Evolutionary conservation across 2,888 invertebrate genomes (phyloP).

Genomic region (Drosophila pseudotalamancana): DNA sequence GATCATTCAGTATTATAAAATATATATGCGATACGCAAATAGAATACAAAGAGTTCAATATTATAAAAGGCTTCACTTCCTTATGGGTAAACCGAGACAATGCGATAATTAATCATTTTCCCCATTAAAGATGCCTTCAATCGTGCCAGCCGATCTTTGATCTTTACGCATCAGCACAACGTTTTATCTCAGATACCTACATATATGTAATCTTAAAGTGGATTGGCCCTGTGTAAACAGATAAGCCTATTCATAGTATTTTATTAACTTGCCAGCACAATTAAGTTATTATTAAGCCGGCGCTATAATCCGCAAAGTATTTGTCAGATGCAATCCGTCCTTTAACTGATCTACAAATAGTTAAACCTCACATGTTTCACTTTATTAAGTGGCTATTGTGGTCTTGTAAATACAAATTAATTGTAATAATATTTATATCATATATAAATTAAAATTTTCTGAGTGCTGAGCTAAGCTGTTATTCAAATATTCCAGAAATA

Average conservation of each 20-base stretch:
- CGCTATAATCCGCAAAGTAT: conserved; percentile 8
- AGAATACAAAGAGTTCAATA: conserved; percentile 33
- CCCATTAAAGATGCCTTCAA: background rate
- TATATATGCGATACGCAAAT: conserved; percentile 42
- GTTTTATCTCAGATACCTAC: background rate
- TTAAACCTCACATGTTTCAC: background rate
- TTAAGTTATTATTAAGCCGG: conserved; percentile 30
- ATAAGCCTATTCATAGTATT: conserved; percentile 23
- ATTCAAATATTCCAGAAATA: background rate
- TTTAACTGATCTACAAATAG: background rate
- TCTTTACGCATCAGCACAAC: background rate
- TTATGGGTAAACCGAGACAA: conserved; percentile 30
- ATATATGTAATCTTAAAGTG: background rate
- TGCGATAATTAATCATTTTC: conserved; percentile 5
- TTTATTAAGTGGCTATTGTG: too few relatives aligned
- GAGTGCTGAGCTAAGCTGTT: background rate
- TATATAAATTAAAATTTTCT: conserved; percentile 23
- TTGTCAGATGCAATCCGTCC: background rate
- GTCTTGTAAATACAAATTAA: conserved; percentile 31
- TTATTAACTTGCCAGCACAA: conserved; percentile 46
- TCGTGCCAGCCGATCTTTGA: background rate
- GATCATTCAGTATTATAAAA: background rate
- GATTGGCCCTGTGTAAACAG: background rate
- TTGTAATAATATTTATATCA: conserved; percentile 28
- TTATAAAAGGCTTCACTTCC: conserved; percentile 33